Percentiles rank a stretch among this genome's conserved stretches.
Conservation (phyloP, 2,797 vertebrate species). For the Darevskia nairensis region DNA sequence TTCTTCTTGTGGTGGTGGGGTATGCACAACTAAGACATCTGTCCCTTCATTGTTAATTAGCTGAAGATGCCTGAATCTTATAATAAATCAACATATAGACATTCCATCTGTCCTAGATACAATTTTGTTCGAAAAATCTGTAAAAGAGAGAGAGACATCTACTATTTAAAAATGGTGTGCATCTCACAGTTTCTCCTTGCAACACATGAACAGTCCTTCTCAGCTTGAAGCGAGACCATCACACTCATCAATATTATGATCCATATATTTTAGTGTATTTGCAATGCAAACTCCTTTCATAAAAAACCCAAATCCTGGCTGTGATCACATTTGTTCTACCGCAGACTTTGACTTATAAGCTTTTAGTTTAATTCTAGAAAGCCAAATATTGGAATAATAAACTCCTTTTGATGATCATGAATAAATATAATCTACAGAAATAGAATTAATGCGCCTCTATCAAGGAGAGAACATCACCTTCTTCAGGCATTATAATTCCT, state of each 20-base stretch:
- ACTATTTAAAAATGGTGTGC: neutral
- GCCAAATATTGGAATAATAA: conserved; percentile 2
- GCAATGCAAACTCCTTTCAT: neutral
- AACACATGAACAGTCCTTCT: neutral
- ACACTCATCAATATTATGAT: conserved; percentile 2
- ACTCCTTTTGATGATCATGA: neutral
- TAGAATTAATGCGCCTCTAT: neutral
- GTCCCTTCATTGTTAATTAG: conserved; percentile 6
- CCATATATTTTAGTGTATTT: neutral
- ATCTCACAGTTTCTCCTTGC: conserved; percentile 15
- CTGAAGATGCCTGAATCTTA: conserved; percentile 5
- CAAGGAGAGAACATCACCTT: neutral
- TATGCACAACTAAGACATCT: conserved; percentile 13
- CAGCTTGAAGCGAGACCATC: neutral
- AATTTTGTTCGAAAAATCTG: neutral
- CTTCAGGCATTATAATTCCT: neutral
- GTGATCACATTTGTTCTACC: neutral
- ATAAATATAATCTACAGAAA: neutral
- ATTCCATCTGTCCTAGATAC: conserved; percentile 28
- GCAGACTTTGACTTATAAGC: neutral
- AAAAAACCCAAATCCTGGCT: neutral
- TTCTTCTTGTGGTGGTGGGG: neutral
- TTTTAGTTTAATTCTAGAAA: conserved; percentile 12
- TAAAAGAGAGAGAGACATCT: neutral
- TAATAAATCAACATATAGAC: conserved; percentile 14